Evolutionary conservation across 2,113 vertebrate genomes (phyloP), one percentile per base, ranked within the genome.

Genomic region (Rhizomys pruinosus): DNA sequence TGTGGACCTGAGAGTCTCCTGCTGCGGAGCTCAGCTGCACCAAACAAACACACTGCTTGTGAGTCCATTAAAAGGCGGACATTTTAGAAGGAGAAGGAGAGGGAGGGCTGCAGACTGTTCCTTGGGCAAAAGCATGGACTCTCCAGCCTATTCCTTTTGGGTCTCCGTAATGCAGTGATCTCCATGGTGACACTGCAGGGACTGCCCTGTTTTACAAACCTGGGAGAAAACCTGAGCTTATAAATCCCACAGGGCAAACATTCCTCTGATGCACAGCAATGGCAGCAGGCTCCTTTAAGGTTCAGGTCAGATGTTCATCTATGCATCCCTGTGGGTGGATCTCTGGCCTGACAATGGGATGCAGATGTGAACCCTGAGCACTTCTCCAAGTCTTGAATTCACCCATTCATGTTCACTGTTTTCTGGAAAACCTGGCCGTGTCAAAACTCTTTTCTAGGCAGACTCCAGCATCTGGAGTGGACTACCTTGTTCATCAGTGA

Each of bases 21-120:
- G 92, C 96, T 94, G 95, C 44, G 96, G 85, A 92, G 90, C 88
- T 96, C 87, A 84, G 92, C 78, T 77, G 66, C 78, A 71, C 42
- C 92, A 82, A 96, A 95, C 96, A 96, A 95, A 96, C 79, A 92
- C 5, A 2, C 71, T 42, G 93, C 66, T 91, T 59, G 81, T 55
- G 47, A 94, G 95, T 84, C 94, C 95, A 90, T 93, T 79, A 93
- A 92, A 66, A 34, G 88, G 88, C 22, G 15, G 89, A 57, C 63
- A 11, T 88, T 94, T 92, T 32, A 66, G 55, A 94, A 92, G 44
- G 69, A 47, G 66, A 73, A 87, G 44, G 25, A 42, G 74, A 71
- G 55, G 72, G 74, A 61, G 81, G 78, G 79, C 74, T 42, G 39
- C 4, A 37, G 94, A 74, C 78, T 63, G 3, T 2, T 52, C 15